Evolutionary conservation across 2,113 vertebrate species (phyloP).

Genomic region (Xenotilapia longispinis): DNA sequence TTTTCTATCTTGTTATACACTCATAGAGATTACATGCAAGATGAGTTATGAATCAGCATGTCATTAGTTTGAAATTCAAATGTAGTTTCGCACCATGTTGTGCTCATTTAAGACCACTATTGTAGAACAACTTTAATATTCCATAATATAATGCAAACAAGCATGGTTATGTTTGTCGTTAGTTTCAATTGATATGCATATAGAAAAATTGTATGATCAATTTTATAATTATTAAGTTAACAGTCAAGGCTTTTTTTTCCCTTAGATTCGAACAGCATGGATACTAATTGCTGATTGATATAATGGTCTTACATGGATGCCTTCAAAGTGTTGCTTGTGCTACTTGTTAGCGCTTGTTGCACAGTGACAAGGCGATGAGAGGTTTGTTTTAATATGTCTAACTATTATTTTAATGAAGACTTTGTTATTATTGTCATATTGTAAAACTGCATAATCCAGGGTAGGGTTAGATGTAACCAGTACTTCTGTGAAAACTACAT

Average conservation of each 20-base stretch:
- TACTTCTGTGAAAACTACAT: not conserved
- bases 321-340: slow-evolving; percentile 12
- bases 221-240: slow-evolving; percentile 47
- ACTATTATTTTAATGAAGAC: slow-evolving; percentile 22
- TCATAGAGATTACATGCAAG: slow-evolving; percentile 1
- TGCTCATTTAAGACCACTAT: slow-evolving; percentile 44
- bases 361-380: slow-evolving; percentile 35
- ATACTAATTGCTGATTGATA: slow-evolving; percentile 58
- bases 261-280: slow-evolving; percentile 31
- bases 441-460: not conserved
- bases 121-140: slow-evolving; percentile 37
- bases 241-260: slow-evolving; percentile 13
- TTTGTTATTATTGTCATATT: slow-evolving; percentile 3
- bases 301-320: slow-evolving; percentile 50
- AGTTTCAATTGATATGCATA: slow-evolving; percentile 37
- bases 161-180: slow-evolving; percentile 37
- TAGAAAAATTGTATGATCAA: slow-evolving; percentile 38
- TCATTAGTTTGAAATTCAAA: slow-evolving; percentile 60
- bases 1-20: not conserved
- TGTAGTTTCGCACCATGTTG: slow-evolving; percentile 45
- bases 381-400: slow-evolving; percentile 15
- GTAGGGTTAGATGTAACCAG: not conserved
- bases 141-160: slow-evolving; percentile 53
- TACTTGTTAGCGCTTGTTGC: slow-evolving; percentile 30
- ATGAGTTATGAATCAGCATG: slow-evolving; percentile 34